Evolutionary conservation across 2,113 vertebrate species (phyloP), one percentile per base, ranked within the genome.

Genomic region (Spea multiplicata): DNA sequence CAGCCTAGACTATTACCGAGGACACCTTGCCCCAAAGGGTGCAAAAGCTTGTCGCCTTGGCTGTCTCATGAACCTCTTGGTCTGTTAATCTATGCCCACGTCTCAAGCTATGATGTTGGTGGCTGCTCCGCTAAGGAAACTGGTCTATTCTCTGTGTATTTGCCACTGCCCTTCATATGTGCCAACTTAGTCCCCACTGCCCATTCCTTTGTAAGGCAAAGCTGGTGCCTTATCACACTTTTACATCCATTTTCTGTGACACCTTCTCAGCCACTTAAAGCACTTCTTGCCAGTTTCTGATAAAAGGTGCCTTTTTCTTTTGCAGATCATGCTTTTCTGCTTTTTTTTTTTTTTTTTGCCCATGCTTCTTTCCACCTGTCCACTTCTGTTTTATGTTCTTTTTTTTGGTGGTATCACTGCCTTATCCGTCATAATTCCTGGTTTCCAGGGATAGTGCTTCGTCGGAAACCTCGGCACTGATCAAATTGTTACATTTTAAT

Each of bases 151-250:
- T 77, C n/a, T 44, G 30, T 71, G 13, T 8, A 6, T 4, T 5
- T 3, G 14, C 55, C 46, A 49, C 72, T 74, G 72, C 72, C 57
- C 57, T 55, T 16, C 10, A 9, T 46, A 66, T 61, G 78, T 80
- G 78, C 78, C 78, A 74, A 80, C 50, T 44, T 59, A 8, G 52
- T 73, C n/a, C 57, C 61, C 62, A 75, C 64, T 67, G 74, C 64
- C 74, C 14, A 55, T 55, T 55, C 7, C 5, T 9, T 30, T 44
- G 2, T 66, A 52, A 67, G 14, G 45, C 72, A 61, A 61, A 61
- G 69, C 59, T 44, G 47, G 45, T 66, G 61, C 61, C 16, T 66
- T 48, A 59, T 7, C 10, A 49, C 57, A 52, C 8, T 3, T 68
- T 69, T 45, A 76, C 46, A 50, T 14, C 73, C 13, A 75, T 10